Base-by-base conservation (phyloP, 2,797 vertebrate genomes). In the Bradypodion pumilum region DNA sequence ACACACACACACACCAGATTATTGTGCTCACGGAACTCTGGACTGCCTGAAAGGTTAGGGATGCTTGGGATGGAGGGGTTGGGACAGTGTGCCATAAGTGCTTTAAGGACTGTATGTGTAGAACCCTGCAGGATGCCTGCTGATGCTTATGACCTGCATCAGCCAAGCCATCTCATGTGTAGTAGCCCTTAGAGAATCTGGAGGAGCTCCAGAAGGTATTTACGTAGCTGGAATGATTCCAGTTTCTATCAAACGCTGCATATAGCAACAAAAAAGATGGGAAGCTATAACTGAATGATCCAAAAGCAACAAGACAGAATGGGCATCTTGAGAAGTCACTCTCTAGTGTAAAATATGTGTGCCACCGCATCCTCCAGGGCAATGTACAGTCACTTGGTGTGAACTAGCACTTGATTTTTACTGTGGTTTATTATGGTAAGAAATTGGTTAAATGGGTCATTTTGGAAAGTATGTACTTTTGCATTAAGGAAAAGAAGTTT, bases 191-290 rank as follows among this genome's bases (percentile, higher is more conserved):
- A 86, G 84, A 83, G 91, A 91, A 88, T 27, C 86, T 92, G 89
- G 91, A 89, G 82, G 88, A 90, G 74, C 88, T 91, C 85, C 89
- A 90, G 86, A 84, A 89, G 78, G 80, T 95, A 88, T 96, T 96
- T 95, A 94, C 90, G 95, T 93, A 95, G 94, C 92, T 95, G 95
- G 92, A 95, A 93, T 73, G 74, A 74, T 95, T 96, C 94, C 88
- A 90, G 81, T 85, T 87, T 93, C 92, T 85, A 78, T 93, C 88
- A 91, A 93, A 86, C 90, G 91, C 91, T 93, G 94, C 91, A 93
- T 89, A 89, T 85, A 88, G 44, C 86, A 46, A 49, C 82, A 81
- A 89, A 91, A 94, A 96, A 90, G 86, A 73, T 32, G 7, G 23
- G 7, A 4, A 16, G 19, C 4, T 0, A 79, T 88, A 32, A 93